Base-by-base conservation (phyloP, 2,888 invertebrate species). In the Netelia virgata region DNA sequence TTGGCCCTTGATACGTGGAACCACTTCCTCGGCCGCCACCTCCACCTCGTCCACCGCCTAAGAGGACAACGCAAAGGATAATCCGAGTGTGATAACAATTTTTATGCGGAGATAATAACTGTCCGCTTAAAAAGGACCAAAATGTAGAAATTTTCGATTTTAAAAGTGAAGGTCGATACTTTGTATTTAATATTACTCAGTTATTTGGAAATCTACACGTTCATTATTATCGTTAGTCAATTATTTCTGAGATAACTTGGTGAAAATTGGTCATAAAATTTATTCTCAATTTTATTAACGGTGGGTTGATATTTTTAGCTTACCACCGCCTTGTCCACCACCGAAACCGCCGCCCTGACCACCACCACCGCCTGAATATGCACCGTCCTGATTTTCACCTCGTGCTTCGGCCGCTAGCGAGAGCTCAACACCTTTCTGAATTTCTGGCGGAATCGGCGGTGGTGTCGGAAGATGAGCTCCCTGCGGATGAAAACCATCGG, bases 401-500 rank as follows among this genome's bases (percentile, higher is more conserved):
- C 92, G 89, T 3, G 92, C 92, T 66, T 92, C 92, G 3, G 92
- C 92, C 10, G 92, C 92, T 1, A 92, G 88, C 0, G 92, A 86
- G 3, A 92, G 87, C 55, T 92, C 92, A 68, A 92, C 89, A 3
- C 92, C 92, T 41, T 92, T 87, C 80, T 92, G 92, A 70, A 92
- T 92, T 84, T 92, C 92, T 0, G 92, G 92, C 1, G 92, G 92
- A 0, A 92, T 92, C 10, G 92, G 92, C n/a, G 92, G 92, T 10
- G 92, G 91, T 0, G 92, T 92, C 2, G 92, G 92, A 6, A 92
- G 85, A 86, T 92, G 92, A 8, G 91, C 92, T 3, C 92, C 92
- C 23, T 87, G 68, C 0, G 92, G 88, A 68, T 91, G 92, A 82
- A 92, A 92, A 8, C 92, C 92, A 53, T 90, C 88, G 63, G 91